These are phyloP conservation scores for Meghimatium bilineatum DNA, from an alignment of 2,888 invertebrate species.

Conservation along the genomic window DNA sequence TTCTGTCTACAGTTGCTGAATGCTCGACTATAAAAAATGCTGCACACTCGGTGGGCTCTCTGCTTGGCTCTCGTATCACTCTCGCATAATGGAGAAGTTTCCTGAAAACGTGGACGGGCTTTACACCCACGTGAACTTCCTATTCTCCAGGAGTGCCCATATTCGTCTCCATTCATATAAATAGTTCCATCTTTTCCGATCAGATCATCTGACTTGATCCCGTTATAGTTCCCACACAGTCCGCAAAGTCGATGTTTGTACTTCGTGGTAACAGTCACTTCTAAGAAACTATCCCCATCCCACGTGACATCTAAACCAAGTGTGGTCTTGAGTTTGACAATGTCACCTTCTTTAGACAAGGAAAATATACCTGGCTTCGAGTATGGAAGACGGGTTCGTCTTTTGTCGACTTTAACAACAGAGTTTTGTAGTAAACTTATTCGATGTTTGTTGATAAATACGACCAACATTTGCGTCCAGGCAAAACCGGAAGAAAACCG, in stretches of 20 bases:
- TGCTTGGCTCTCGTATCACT: conserved; percentile 57
- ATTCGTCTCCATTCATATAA: conserved; percentile 82
- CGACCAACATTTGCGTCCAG: conserved; percentile 89
- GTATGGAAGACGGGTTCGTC: conserved; percentile 85
- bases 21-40: conserved; percentile 79
- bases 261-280: conserved; percentile 86
- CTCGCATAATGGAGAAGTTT: conserved; percentile 59
- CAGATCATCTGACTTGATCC: conserved; percentile 89
- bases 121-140: conserved; percentile 82
- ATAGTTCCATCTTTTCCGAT: conserved; percentile 77
- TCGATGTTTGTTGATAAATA: conserved; percentile 79
- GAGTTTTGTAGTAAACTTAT: conserved; percentile 86
- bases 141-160: conserved; percentile 91
- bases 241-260: conserved; percentile 89
- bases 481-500: conserved; percentile 88
- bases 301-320: conserved; percentile 89
- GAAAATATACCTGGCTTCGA: conserved; percentile 73
- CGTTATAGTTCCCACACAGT: conserved; percentile 96
- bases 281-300: conserved; percentile 95
- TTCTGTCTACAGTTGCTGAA: conserved; percentile 88
- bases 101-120: conserved; percentile 58
- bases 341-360: conserved; percentile 79
- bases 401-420: conserved; percentile 89
- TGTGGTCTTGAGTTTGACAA: conserved; percentile 76
- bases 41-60: conserved; percentile 78